Evolutionary conservation across 2,113 vertebrate genomes (phyloP).

Genomic region (Terrapene triunguis): DNA sequence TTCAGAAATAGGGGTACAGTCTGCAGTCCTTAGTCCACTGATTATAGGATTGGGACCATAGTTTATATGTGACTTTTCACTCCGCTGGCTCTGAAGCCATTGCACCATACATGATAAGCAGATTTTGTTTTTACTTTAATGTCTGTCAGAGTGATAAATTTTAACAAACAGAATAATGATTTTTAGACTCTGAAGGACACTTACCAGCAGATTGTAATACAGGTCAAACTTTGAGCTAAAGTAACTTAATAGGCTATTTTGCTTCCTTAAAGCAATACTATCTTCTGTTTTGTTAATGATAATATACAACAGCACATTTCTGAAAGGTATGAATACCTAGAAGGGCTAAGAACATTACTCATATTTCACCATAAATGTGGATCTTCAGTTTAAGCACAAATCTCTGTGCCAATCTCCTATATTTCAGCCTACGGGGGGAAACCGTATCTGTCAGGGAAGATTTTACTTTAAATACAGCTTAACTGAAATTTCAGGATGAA

Average conservation of each 20-base stretch:
- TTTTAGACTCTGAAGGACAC: not conserved
- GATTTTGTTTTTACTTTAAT: not conserved
- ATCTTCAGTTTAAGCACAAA: constrained; percentile 23
- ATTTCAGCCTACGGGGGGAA: not conserved
- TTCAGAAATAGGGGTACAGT: not conserved
- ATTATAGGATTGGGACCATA: not conserved
- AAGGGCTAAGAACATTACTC: constrained; percentile 21
- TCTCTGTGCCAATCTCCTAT: not conserved
- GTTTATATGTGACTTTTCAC: not conserved
- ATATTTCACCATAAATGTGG: constrained; percentile 5
- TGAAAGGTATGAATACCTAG: constrained; percentile 27
- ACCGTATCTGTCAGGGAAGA: constrained; percentile 15
- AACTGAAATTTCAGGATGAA: constrained; percentile 44
- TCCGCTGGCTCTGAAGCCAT: not conserved
- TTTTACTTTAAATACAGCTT: constrained; percentile 2
- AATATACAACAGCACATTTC: not conserved
- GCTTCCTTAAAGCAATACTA: not conserved
- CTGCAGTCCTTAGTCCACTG: not conserved
- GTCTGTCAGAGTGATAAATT: not conserved
- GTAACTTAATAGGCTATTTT: constrained; percentile 3
- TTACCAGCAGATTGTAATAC: constrained; percentile 27
- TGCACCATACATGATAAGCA: not conserved
- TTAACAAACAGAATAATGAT: not conserved
- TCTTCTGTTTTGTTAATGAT: constrained; percentile 29
- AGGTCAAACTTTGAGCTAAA: constrained; percentile 25